These are phyloP conservation scores for Melanostoma mellinum DNA, from an alignment of 2,888 invertebrate species.

Conservation along the genomic window DNA sequence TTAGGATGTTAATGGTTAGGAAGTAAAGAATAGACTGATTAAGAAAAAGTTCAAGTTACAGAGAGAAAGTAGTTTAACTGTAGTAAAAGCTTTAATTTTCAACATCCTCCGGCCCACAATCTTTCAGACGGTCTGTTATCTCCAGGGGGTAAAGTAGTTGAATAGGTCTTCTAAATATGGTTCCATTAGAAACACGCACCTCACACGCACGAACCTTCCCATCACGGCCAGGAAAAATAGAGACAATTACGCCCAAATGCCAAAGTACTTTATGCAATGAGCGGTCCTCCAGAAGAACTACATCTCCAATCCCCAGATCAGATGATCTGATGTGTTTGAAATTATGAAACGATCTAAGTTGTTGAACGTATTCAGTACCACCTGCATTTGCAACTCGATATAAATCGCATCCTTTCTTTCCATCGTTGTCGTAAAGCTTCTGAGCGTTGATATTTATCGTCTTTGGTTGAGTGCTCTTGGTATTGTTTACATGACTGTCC, in stretches of 20 bases:
- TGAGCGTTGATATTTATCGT: neutral
- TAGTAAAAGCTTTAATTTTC: slow-evolving; percentile 24
- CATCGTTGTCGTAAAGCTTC: slow-evolving; percentile 11
- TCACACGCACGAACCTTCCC: slow-evolving; percentile 23
- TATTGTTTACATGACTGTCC: slow-evolving; percentile 18
- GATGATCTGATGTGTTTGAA: slow-evolving; percentile 23
- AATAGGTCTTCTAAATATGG: slow-evolving; percentile 33
- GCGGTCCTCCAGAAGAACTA: slow-evolving; percentile 25
- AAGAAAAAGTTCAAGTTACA: no score
- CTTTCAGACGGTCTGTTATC: slow-evolving; percentile 20
- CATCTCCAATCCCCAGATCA: slow-evolving; percentile 25
- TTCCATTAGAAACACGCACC: slow-evolving; percentile 21
- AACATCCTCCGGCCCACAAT: slow-evolving; percentile 37
- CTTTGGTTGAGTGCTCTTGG: neutral
- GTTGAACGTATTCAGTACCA: slow-evolving; percentile 35
- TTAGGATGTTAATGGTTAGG: no score
- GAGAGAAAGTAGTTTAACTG: no score
- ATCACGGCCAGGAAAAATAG: slow-evolving; percentile 28
- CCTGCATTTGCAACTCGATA: slow-evolving; percentile 4
- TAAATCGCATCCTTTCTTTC: slow-evolving; percentile 10
- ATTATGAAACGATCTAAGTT: slow-evolving; percentile 26
- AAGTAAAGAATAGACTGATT: no score
- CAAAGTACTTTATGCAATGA: slow-evolving; percentile 19
- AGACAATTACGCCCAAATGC: slow-evolving; percentile 18
- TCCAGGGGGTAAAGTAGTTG: slow-evolving; percentile 37